Conservation (phyloP, 1,140 invertebrate genomes). For the Bombus sibiricus region DNA sequence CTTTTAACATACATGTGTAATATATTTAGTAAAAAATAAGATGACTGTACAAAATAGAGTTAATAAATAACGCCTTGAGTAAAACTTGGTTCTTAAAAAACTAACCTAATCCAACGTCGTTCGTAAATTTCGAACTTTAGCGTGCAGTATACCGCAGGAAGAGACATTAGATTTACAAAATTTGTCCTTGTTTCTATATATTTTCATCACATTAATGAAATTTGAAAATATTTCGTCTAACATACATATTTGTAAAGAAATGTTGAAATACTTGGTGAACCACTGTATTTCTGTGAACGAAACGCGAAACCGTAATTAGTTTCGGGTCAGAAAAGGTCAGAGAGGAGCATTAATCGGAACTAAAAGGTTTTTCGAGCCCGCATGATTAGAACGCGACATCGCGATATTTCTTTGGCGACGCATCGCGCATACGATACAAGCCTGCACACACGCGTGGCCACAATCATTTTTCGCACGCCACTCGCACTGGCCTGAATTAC, state of each 20-base stretch:
- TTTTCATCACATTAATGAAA: not conserved
- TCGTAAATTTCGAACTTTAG: too few relatives aligned
- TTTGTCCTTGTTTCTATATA: too few relatives aligned
- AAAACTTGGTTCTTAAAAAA: too few relatives aligned
- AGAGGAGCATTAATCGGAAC: slow-evolving; percentile 7
- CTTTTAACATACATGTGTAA: too few relatives aligned
- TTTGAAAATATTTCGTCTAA: not conserved
- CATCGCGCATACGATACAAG: slow-evolving; percentile 48
- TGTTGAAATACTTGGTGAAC: not conserved
- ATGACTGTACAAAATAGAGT: too few relatives aligned
- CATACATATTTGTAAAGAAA: not conserved
- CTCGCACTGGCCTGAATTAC: slow-evolving; percentile 13
- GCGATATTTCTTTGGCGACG: slow-evolving; percentile 42
- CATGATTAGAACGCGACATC: slow-evolving; percentile 41
- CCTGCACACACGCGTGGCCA: not conserved
- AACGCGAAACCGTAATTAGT: slow-evolving; percentile 29
- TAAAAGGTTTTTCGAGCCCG: slow-evolving; percentile 44
- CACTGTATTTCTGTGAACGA: not conserved
- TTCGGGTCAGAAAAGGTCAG: not conserved
- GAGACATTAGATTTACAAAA: too few relatives aligned
- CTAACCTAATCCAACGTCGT: too few relatives aligned
- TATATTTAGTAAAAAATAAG: too few relatives aligned
- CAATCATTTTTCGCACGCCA: slow-evolving; percentile 59
- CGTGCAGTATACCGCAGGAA: too few relatives aligned
- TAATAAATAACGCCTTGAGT: too few relatives aligned